Conservation (phyloP, 2,113 vertebrate genomes). For the Pangasianodon hypophthalmus region DNA sequence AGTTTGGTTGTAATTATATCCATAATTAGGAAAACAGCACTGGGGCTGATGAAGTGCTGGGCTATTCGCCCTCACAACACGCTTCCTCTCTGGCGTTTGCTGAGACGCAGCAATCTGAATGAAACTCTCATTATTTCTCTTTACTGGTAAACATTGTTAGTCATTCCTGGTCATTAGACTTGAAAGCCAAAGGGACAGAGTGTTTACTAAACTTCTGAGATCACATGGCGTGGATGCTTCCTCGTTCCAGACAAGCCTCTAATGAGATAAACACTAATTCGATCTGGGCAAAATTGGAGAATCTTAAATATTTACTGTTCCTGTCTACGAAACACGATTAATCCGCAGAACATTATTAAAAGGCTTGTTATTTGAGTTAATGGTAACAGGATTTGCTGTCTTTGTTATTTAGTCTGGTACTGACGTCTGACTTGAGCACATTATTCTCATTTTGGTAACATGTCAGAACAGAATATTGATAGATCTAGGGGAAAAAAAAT, state of each 20-base stretch:
- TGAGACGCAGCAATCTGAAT: conserved; percentile 20
- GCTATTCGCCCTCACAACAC: conserved; percentile 15
- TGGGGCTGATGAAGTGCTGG: conserved; percentile 26
- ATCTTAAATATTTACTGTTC: conserved; percentile 64
- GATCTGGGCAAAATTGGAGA: conserved; percentile 53
- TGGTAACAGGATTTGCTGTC: conserved; percentile 50
- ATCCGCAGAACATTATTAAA: conserved; percentile 55
- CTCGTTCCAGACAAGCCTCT: conserved; percentile 50
- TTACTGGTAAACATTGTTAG: conserved; percentile 52
- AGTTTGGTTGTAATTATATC: conserved; percentile 17
- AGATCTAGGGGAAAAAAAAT: background rate
- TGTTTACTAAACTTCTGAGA: conserved; percentile 61
- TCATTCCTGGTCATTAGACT: conserved; percentile 58
- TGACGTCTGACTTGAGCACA: conserved; percentile 40
- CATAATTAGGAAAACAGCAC: conserved; percentile 5
- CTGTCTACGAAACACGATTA: conserved; percentile 53
- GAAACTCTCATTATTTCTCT: conserved; percentile 45
- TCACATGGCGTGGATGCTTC: conserved; percentile 55
- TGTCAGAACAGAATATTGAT: background rate
- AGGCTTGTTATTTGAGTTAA: conserved; percentile 52
- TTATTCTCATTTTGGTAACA: conserved; percentile 8
- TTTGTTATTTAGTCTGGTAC: conserved; percentile 29
- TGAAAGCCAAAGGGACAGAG: conserved; percentile 49
- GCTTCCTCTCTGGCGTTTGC: conserved; percentile 5
- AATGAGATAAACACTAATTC: conserved; percentile 64